phyloP scores from a whole-genome alignment of 2,888 invertebrate species.

The Phaonia tiefii region DNA sequence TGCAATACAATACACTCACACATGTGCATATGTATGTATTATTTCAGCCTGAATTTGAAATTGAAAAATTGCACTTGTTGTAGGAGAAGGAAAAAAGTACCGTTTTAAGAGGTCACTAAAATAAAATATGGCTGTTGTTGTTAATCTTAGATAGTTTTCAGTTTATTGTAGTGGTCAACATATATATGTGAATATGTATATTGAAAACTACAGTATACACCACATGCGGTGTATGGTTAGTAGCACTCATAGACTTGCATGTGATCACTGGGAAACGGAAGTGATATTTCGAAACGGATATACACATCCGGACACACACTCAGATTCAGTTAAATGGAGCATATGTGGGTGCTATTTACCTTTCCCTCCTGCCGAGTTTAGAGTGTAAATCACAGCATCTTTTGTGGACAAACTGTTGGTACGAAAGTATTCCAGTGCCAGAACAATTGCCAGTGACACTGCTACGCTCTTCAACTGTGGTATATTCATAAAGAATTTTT shows the following conservation, averaged over 20 bases:
- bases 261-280: constrained; percentile 24
- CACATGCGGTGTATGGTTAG: not conserved
- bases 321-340: not conserved
- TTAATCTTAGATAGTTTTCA: constrained; percentile 25
- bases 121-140: constrained; percentile 4
- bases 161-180: constrained; percentile 3
- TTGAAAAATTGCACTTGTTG: constrained; percentile 59
- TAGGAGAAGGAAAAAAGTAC: not conserved
- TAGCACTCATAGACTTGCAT: not conserved
- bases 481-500: constrained; percentile 53
- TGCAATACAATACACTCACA: not conserved
- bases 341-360: not conserved
- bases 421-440: not conserved
- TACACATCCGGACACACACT: not conserved
- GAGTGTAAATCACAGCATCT: constrained; percentile 8
- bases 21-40: not conserved
- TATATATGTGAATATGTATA: constrained; percentile 3
- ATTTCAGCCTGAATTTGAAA: constrained; percentile 53
- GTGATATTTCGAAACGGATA: constrained; percentile 31
- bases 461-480: no score
- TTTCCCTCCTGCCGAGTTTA: not conserved
- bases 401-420: not conserved
- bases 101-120: constrained; percentile 11
- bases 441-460: not conserved
- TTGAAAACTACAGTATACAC: not conserved